Conservation (phyloP, 2,113 vertebrate genomes). For the Phrynosoma platyrhinos region DNA sequence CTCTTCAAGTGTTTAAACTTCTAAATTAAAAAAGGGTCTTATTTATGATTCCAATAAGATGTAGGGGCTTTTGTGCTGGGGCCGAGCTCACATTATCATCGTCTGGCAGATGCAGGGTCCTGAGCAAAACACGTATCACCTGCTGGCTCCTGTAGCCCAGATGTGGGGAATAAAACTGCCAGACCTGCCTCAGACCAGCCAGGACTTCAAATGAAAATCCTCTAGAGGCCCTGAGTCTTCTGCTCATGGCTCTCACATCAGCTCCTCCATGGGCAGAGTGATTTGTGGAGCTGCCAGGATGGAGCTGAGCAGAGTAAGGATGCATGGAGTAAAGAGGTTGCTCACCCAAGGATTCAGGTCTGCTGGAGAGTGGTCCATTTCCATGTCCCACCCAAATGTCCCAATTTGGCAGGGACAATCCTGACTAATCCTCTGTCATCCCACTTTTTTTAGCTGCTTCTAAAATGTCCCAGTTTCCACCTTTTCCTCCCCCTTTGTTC, state of each 20-base stretch:
- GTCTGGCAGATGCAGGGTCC: not conserved
- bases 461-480: too few relatives aligned
- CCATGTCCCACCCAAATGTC: too few relatives aligned
- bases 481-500: too few relatives aligned
- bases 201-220: not conserved
- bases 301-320: not conserved
- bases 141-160: slow-evolving; percentile 24
- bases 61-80: not conserved
- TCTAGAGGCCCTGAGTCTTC: not conserved
- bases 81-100: slow-evolving; percentile 1
- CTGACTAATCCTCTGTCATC: too few relatives aligned
- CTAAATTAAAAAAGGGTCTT: not conserved
- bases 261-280: not conserved
- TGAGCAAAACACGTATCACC: not conserved
- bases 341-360: too few relatives aligned
- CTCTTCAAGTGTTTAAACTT: slow-evolving; percentile 13
- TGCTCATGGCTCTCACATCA: not conserved
- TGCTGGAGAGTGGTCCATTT: too few relatives aligned
- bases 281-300: not conserved
- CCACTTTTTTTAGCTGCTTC: too few relatives aligned
- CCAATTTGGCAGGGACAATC: too few relatives aligned
- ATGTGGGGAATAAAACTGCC: slow-evolving; percentile 10
- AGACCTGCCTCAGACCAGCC: not conserved
- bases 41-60: slow-evolving; percentile 41
- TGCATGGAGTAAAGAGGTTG: not conserved